Base-by-base conservation (phyloP, 1,140 invertebrate species). In the Meteorus sp. region DNA sequence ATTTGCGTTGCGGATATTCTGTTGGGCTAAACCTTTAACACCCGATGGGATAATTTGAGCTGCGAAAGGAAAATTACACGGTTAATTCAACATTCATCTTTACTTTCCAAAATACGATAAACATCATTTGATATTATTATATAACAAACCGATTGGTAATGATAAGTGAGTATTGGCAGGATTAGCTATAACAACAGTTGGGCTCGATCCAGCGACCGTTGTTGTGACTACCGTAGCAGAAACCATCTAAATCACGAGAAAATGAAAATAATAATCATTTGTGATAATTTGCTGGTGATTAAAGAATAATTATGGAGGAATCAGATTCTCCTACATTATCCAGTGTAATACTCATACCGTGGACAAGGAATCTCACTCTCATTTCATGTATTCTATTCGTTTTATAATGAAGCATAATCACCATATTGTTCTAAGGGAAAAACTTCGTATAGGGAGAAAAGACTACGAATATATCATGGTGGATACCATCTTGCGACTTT, bases 21-120 rank as follows among this genome's bases (percentile, higher is more conserved):
- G 85, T 65, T 85, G 83, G 61, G 81, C 81, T 63, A 86, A 73
- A 66, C 82, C 81, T 75, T 87, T 86, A 52, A 86, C 83, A 60
- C 84, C 82, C 47, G 85, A 82, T 66, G 83, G 83, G 69, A 87
- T 83, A 71, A 87, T 77, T 81, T 87, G 86, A 80, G 85, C 85
- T 86, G 70, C 61, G 78, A 55, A 66, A 55, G 50, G n/a, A n/a
- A n/a, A n/a, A n/a, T n/a, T n/a, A n/a, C n/a, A 62, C 35, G 59
- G 22, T 52, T 31, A 31, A 48, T 41, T 31, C 25, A 55, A 33
- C 2, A 52, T 22, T 56, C 6, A 45, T 37, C 17, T 29, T 56
- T 22, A 25, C 13, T 4, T 44, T 17, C 20, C 20, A 7, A 29
- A 15, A 33, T 50, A 45, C 58, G 23, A 51, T 54, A 64, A 33